Base-by-base conservation (phyloP, 2,113 vertebrate genomes). In the Mellivora capensis region DNA sequence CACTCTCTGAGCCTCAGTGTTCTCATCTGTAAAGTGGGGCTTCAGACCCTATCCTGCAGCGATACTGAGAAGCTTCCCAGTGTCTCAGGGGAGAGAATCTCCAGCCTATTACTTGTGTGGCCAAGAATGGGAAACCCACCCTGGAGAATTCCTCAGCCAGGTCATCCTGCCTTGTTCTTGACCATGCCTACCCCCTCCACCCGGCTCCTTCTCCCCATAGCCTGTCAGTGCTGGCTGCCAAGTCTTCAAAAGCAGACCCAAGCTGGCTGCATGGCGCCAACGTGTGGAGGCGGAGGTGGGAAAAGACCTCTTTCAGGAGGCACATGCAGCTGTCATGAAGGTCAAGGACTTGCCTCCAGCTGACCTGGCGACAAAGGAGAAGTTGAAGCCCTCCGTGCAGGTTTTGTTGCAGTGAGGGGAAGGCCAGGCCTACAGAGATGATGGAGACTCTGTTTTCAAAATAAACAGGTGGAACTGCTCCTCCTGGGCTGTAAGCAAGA, bases 291-390 rank as follows among this genome's bases (percentile, higher is more conserved):
- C 98, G 23, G 98, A 72, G 1, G n/a, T 99, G 0, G 99, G 98
- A 0, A 93, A 97, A 34, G 98, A 99, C n/a, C 91, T 98, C 89
- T 99, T 99, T n/a, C 98, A 98, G 39, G 98, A 99, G 85, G 98
- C 98, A 27, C 98, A 99, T 0, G 89, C 97, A 18, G 3, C 6
- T 74, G 57, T 99, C 94, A 97, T 98, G 97, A 98, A 98, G 91
- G 90, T 59, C 82, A 98, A 97, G 79, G 97, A 97, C 39, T 72
- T 89, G 39, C 96, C 97, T 79, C 98, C 97, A 3, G 59, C 59
- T 4, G 98, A 97, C 12, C 18, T 52, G 1, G 17, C 59, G 12
- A 0, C 88, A 23, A 98, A 93, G 39, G 93, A 97, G 77, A 93
- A 61, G 18, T 42, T 98, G 54, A 90, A 39, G 72, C 86, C 87